Conservation (phyloP, 2,888 invertebrate species). For the Meteorus colon region DNA sequence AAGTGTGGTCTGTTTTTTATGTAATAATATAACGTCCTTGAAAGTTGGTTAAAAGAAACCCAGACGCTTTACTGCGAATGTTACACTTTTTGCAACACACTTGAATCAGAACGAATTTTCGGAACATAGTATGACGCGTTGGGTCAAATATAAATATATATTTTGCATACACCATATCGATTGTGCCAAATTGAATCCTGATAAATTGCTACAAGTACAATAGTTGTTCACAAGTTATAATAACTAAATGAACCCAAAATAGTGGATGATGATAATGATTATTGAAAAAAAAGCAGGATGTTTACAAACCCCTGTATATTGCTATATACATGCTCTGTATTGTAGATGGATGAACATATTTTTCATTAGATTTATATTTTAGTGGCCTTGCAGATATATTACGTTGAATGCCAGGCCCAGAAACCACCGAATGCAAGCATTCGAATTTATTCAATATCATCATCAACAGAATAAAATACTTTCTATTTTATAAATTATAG, state of each 20-base stretch:
- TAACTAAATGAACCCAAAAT: slow-evolving; percentile 36
- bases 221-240: slow-evolving; percentile 35
- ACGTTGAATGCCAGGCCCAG: slow-evolving; percentile 32
- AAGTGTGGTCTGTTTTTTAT: no score
- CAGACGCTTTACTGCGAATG: no score
- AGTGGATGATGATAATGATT: slow-evolving; percentile 30
- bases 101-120: not conserved
- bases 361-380: slow-evolving; percentile 25
- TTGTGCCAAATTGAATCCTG: slow-evolving; percentile 10
- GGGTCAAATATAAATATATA: not conserved
- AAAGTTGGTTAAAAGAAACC: no score
- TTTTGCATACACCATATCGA: not conserved
- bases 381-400: slow-evolving; percentile 34
- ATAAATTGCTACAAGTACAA: slow-evolving; percentile 26
- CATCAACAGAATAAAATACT: not conserved
- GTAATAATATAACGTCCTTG: no score
- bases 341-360: slow-evolving; percentile 17
- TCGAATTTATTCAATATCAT: slow-evolving; percentile 11
- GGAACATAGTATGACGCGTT: not conserved
- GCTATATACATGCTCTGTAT: not conserved
- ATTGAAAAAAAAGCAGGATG: not conserved
- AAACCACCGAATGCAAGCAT: slow-evolving; percentile 17
- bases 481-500: not conserved
- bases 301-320: not conserved
- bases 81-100: no score